Base-by-base conservation (phyloP, 2,888 invertebrate genomes). In the Eristalis pertinax region DNA sequence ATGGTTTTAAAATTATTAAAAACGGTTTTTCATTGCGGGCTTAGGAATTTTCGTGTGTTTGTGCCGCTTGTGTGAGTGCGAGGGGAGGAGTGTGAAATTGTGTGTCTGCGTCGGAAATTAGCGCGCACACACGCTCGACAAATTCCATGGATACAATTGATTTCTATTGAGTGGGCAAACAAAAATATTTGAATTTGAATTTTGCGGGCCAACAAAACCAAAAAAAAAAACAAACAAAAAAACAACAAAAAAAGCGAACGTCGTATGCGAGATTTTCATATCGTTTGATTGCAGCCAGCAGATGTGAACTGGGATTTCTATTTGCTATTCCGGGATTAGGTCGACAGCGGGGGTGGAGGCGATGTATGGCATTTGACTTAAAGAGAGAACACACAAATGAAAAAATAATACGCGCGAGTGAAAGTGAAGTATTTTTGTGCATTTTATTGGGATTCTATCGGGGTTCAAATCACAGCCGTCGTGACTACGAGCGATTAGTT, bases 1-100 rank as follows among this genome's bases (percentile, higher is more conserved):
- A 78, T 86, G 73, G 65, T 78, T 86, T 85, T 24, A 65, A 76
- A 85, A 76, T 81, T 81, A 74, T 82, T 77, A 73, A 76, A 77
- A 78, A 50, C 50, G 50, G 19, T 19, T 50, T 50, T 50, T 8
- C 50, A 50, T 4, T 50, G 50, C 19, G n/a, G 19, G 19, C 7
- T 19, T 50, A 50, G 50, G 19, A 19, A 50, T 50, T n/a, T 19
- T 8, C 19, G 50, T 26, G 26, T 26, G 26, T 26, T 50, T 50
- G 5, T 19, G 50, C 0, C 19, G 50, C 19, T 4, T 13, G 38
- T 38, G 38, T 10, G 38, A 2, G 19, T 1, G 1, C 2, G 41
- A 3, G 64, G 29, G n/a, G 24, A 35, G 60, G 41, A 29, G 62
- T n/a, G 13, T 4, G 29, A 29, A 64, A 43, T 32, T 73, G 63